Conservation (phyloP, 35 echinoderm and acorn worm species). For the Heliocidaris tuberculata region DNA sequence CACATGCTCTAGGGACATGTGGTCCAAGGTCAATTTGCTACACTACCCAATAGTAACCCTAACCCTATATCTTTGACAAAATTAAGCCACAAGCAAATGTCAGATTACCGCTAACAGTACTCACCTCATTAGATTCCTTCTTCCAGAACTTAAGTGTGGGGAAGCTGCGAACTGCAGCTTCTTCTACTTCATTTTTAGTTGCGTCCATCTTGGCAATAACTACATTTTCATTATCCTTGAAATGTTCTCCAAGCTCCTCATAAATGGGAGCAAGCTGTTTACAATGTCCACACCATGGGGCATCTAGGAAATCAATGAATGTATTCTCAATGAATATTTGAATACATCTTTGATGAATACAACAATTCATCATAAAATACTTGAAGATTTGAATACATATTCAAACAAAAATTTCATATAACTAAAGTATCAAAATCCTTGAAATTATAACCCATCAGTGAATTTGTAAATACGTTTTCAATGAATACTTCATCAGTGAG, state of each 20-base stretch:
- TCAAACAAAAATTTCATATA: too few species aligned
- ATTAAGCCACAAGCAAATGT: too few species aligned
- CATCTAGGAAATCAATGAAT: conserved; percentile 55
- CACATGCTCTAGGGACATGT: too few species aligned
- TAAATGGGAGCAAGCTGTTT: conserved; percentile 89
- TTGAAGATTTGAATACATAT: too few species aligned
- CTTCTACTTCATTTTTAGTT: conserved; percentile 94
- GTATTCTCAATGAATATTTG: not conserved
- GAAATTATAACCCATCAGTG: too few species aligned
- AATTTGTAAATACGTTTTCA: too few species aligned
- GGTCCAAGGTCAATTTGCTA: too few species aligned
- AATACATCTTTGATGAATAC: not conserved
- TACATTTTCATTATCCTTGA: conserved; percentile 69
- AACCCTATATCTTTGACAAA: too few species aligned
- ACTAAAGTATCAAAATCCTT: too few species aligned
- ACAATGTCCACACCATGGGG: conserved; percentile 95
- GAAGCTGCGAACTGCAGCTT: conserved; percentile 85
- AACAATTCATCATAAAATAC: too few species aligned
- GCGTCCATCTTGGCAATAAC: conserved; percentile 98
- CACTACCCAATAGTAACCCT: too few species aligned
- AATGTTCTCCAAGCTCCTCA: conserved; percentile 80
- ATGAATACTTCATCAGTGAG: too few species aligned
- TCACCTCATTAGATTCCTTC: conserved; percentile 98
- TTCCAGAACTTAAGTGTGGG: conserved; percentile 94
- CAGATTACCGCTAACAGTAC: not conserved